A percentile compares a stretch with the other conserved stretches of the same genome.
phyloP scores from a whole-genome alignment of 2,888 invertebrate genomes.

The Tethea ocularis region DNA sequence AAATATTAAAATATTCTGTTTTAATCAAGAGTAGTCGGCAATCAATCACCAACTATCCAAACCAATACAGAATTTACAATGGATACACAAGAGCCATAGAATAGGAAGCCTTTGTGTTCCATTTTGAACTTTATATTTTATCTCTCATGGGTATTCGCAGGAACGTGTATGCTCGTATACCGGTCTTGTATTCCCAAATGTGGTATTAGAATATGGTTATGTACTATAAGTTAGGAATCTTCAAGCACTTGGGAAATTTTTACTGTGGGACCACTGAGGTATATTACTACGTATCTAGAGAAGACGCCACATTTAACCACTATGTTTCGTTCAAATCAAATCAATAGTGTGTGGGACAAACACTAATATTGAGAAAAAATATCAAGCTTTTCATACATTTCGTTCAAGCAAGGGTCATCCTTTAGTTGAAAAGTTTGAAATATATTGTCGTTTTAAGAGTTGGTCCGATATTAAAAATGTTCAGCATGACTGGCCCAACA shows the following conservation, averaged over 20 bases:
- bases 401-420: no score
- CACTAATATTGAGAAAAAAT: no score
- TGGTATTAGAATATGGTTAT: not conserved
- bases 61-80: conserved; percentile 10
- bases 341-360: no score
- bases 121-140: conserved; percentile 10
- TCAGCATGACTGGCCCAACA: no score
- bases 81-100: conserved; percentile 3
- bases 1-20: conserved; percentile 18
- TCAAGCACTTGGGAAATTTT: not conserved
- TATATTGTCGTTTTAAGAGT: no score
- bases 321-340: no score
- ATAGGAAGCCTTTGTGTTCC: conserved; percentile 3
- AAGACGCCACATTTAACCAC: no score
- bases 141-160: not conserved
- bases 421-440: no score
- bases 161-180: not conserved
- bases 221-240: not conserved
- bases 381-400: no score
- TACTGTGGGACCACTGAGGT: no score
- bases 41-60: conserved; percentile 15
- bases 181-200: not conserved
- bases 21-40: conserved; percentile 16
- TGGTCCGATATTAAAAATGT: no score
- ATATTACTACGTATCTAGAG: no score